These are phyloP conservation scores for Stenodema calcarata DNA, from an alignment of 2,888 invertebrate genomes.

Conservation along the genomic window DNA sequence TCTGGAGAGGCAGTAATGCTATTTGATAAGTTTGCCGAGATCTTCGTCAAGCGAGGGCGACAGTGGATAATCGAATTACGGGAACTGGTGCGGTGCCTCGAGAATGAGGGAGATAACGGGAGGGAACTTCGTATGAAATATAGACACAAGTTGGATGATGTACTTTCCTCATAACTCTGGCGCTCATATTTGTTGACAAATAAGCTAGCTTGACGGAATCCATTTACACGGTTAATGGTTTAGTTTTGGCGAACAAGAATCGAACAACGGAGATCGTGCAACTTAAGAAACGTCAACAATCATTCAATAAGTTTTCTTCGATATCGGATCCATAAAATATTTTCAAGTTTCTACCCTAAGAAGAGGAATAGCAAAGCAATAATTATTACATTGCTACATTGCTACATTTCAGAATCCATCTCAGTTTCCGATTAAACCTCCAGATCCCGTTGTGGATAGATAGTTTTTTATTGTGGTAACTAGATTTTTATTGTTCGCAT, in stretches of 20 bases:
- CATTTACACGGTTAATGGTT: not conserved
- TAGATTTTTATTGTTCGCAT: too few relatives aligned
- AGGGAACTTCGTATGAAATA: slow-evolving; percentile 20
- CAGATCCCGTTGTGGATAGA: too few relatives aligned
- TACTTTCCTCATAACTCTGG: not conserved
- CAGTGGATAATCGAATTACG: slow-evolving; percentile 44
- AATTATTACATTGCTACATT: too few relatives aligned
- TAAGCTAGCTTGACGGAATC: not conserved
- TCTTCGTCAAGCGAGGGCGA: slow-evolving; percentile 18
- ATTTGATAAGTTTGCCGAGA: slow-evolving; percentile 31
- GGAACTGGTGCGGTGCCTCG: slow-evolving; percentile 29
- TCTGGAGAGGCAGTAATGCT: not conserved
- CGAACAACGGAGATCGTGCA: too few relatives aligned
- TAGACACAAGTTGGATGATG: slow-evolving; percentile 1
- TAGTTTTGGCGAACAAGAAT: not conserved
- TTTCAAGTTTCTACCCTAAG: too few relatives aligned
- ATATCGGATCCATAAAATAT: too few relatives aligned
- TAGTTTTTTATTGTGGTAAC: too few relatives aligned
- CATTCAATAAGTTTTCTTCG: too few relatives aligned
- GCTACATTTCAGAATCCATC: too few relatives aligned
- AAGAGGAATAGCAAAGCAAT: too few relatives aligned
- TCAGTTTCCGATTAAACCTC: too few relatives aligned
- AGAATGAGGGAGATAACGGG: slow-evolving; percentile 10
- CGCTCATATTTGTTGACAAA: not conserved
- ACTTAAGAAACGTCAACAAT: too few relatives aligned